phyloP scores from a whole-genome alignment of 2,113 vertebrate species.

The Centrocercus urophasianus region DNA sequence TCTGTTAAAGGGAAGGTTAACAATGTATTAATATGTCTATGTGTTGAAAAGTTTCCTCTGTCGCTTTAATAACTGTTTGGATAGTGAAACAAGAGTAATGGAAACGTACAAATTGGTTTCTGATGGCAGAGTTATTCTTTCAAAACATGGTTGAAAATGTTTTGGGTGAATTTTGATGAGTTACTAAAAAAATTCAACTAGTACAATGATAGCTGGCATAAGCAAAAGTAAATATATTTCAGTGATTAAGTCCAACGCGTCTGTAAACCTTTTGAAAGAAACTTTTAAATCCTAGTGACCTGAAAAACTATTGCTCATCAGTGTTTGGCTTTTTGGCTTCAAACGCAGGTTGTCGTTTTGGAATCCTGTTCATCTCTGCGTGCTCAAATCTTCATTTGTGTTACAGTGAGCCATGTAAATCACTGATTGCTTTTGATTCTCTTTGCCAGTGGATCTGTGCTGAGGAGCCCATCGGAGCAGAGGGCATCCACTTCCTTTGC shows the following conservation, averaged over 20 bases:
- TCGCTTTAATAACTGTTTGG: slow-evolving; percentile 9
- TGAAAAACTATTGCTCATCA: background rate
- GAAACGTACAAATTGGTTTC: background rate
- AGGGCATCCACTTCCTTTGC: background rate
- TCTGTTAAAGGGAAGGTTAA: slow-evolving; percentile 49
- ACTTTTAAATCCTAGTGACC: background rate
- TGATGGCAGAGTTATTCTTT: background rate
- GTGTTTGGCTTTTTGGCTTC: background rate
- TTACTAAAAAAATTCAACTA: background rate
- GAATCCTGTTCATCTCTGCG: accelerated
- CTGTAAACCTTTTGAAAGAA: background rate
- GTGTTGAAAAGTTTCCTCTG: slow-evolving; percentile 29
- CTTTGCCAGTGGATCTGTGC: background rate
- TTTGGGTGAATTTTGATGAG: background rate
- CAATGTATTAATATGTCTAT: slow-evolving; percentile 6
- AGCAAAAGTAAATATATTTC: background rate
- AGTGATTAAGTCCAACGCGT: background rate
- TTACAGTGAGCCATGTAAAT: background rate
- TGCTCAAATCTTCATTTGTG: background rate
- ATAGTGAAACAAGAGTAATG: background rate
- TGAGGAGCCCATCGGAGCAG: background rate
- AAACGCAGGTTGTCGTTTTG: background rate
- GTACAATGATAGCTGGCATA: background rate
- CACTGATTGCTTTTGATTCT: background rate
- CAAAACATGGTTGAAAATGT: background rate